Conservation (phyloP, 1,140 invertebrate genomes). For the Lepidurus couesii region DNA sequence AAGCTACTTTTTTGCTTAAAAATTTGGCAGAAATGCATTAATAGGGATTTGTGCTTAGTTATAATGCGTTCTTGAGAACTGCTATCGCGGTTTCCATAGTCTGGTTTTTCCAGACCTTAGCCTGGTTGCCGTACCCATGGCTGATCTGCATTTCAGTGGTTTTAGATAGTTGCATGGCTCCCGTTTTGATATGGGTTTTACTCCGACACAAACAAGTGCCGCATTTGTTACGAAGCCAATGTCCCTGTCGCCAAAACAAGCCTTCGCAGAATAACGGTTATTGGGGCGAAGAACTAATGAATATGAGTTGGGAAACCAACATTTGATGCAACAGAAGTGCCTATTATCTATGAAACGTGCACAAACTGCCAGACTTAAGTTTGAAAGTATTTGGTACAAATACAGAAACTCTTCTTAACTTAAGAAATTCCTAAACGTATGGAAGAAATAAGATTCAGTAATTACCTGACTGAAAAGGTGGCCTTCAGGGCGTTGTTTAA, state of each 20-base stretch:
- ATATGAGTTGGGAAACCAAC: background rate
- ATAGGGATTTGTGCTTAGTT: slow-evolving; percentile 17
- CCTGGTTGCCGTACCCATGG: slow-evolving; percentile 13
- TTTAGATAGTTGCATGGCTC: slow-evolving; percentile 7
- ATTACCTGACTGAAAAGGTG: slow-evolving; percentile 84
- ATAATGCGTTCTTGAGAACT: slow-evolving; percentile 16
- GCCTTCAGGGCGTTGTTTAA: slow-evolving; percentile 72
- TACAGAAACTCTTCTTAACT: slow-evolving; percentile 24
- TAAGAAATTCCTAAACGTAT: background rate
- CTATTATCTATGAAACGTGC: background rate
- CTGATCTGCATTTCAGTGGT: slow-evolving; percentile 15
- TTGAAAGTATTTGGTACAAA: slow-evolving; percentile 25
- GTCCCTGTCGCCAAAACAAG: background rate
- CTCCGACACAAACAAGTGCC: background rate
- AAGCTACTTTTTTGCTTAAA: background rate
- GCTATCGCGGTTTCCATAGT: slow-evolving; percentile 28
- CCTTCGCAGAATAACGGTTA: background rate
- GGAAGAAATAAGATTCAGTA: slow-evolving; percentile 32
- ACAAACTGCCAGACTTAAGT: background rate
- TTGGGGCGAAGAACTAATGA: background rate
- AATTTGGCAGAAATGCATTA: background rate
- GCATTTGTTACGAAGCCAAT: background rate
- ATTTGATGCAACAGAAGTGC: background rate
- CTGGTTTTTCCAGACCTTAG: slow-evolving; percentile 30
- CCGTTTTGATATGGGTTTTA: background rate